Base-by-base conservation (phyloP, 2,113 vertebrate species). In the Ornithorhynchus anatinus region DNA sequence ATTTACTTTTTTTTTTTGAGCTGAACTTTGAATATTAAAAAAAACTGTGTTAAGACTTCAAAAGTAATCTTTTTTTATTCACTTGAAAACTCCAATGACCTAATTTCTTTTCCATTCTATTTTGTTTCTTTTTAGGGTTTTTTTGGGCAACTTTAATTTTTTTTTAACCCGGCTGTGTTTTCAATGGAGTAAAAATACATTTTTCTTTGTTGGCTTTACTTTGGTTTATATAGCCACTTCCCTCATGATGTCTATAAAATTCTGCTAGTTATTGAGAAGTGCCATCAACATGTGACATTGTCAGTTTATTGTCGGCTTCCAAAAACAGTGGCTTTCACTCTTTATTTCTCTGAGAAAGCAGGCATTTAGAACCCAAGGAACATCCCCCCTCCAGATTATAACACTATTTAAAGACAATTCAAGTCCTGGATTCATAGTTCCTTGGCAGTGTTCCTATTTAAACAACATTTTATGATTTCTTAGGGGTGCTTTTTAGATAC, bases 261-360 rank as follows among this genome's bases (percentile, higher is more conserved):
- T 31, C n/a, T 47, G 64, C 53, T 2, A 45, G 59, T 78, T 71
- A 75, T 68, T 36, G 14, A 50, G 61, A 69, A 69, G 54, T 25
- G 57, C 23, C 8, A 0, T 67, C 43, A 70, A 80, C 67, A 23
- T 47, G 23, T 25, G 54, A 59, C 45, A 44, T 25, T 36, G 68
- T 67, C 67, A 69, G 73, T 32, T 56, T 56, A 19, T 11, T 45
- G 53, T 69, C 52, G 68, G 59, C 69, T 51, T 79, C 52, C 25
- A 29, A 56, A 33, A 62, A 63, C 48, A 23, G 67, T 53, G 40
- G 16, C 14, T 11, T 32, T 10, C 13, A 29, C 17, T 59, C 39
- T 50, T 50, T 27, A 50, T 50, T 50, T 16, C 47, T 57, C 37
- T 50, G 40, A 2, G 2, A 29, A 62, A 71, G 27, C 37, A 60